These are phyloP conservation scores for Anodontia alba DNA, from an alignment of 2,888 invertebrate genomes.

Conservation along the genomic window DNA sequence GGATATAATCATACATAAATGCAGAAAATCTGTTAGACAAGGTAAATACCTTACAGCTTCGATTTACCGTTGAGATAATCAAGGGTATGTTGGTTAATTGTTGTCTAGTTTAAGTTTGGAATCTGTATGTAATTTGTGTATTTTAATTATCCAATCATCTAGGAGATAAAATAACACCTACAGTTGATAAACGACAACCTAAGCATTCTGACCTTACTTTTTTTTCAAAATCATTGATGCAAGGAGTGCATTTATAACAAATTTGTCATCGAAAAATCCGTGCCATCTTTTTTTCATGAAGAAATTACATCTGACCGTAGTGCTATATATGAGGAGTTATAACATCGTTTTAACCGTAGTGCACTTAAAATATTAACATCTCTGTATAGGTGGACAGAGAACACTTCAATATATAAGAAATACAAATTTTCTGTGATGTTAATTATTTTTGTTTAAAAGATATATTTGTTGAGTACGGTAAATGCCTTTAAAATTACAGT, in stretches of 20 bases:
- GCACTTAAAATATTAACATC: not conserved
- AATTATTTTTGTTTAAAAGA: not conserved
- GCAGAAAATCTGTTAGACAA: too few relatives aligned
- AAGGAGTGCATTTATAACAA: not conserved
- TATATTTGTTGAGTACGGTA: not conserved
- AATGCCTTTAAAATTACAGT: slow-evolving; percentile 3
- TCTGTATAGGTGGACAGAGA: not conserved
- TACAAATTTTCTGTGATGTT: slow-evolving; percentile 11
- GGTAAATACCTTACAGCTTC: too few relatives aligned
- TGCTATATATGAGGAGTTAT: not conserved
- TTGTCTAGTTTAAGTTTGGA: too few relatives aligned
- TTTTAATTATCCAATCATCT: too few relatives aligned
- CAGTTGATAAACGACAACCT: too few relatives aligned
- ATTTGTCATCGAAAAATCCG: not conserved
- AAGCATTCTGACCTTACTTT: too few relatives aligned
- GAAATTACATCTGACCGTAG: not conserved
- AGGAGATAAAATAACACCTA: too few relatives aligned
- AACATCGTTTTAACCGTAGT: not conserved
- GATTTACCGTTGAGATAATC: too few relatives aligned
- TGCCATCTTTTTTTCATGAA: not conserved
- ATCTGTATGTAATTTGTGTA: too few relatives aligned
- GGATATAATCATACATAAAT: too few relatives aligned
- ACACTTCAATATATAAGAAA: not conserved
- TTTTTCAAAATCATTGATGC: not conserved
- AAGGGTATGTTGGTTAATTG: too few relatives aligned